Conservation (phyloP, 2,888 invertebrate genomes). For the Nipponacmea schrenckii region DNA sequence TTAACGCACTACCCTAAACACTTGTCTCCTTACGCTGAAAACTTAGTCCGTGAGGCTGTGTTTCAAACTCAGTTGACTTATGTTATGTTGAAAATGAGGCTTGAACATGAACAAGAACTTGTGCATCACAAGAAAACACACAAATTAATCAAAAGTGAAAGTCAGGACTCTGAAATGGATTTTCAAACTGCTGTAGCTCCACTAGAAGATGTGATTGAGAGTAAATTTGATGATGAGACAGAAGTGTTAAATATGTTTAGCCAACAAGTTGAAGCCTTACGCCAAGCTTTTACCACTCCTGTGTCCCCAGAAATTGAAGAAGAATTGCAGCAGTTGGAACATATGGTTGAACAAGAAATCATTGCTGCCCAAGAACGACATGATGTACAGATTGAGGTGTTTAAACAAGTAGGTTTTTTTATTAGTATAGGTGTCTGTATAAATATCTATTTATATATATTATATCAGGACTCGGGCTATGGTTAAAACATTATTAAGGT, state of each 20-base stretch:
- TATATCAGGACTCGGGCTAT: too few relatives aligned
- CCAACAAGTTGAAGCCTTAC: slow-evolving; percentile 22
- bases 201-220: slow-evolving; percentile 57
- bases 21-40: slow-evolving; percentile 68
- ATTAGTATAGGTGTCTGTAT: too few relatives aligned
- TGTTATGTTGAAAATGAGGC: slow-evolving; percentile 51
- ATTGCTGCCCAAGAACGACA: slow-evolving; percentile 51
- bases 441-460: too few relatives aligned
- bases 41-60: slow-evolving; percentile 80
- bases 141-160: slow-evolving; percentile 42
- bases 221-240: slow-evolving; percentile 56
- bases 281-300: not conserved
- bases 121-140: slow-evolving; percentile 47
- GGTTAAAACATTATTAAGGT: too few relatives aligned
- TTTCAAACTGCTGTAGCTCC: slow-evolving; percentile 47
- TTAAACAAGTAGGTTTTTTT: slow-evolving; percentile 42
- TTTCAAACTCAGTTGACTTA: slow-evolving; percentile 74
- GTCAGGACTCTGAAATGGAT: slow-evolving; percentile 49
- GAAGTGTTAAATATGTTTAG: slow-evolving; percentile 52
- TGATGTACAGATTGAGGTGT: slow-evolving; percentile 53
- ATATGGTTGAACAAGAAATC: slow-evolving; percentile 51
- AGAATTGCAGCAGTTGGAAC: slow-evolving; percentile 47
- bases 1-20: slow-evolving; percentile 42
- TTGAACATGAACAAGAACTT: slow-evolving; percentile 52
- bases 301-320: slow-evolving; percentile 38